These are phyloP conservation scores for Podarcis lilfordi DNA, from an alignment of 2,797 vertebrate genomes.

Conservation along the genomic window DNA sequence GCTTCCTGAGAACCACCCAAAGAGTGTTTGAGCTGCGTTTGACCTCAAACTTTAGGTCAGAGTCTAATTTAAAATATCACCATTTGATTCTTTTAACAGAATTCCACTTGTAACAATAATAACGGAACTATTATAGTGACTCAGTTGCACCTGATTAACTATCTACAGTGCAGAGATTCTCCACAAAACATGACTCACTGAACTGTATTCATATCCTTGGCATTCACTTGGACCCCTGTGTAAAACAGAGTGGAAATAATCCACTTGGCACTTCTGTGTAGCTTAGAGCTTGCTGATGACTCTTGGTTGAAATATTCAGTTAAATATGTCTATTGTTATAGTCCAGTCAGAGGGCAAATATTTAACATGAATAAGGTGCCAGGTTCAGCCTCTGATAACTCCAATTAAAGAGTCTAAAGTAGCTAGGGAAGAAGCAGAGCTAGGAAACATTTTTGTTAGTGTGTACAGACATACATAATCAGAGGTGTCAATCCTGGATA, in stretches of 20 bases:
- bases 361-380: neutral
- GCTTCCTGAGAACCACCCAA: neutral
- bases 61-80: neutral
- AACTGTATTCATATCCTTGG: conserved; percentile 9
- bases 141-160: conserved; percentile 16
- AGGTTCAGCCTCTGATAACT: neutral
- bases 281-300: neutral
- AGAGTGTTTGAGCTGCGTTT: neutral
- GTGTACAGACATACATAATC: neutral
- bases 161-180: neutral
- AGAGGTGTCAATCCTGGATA: neutral
- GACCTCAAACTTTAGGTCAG: neutral
- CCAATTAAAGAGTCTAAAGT: neutral
- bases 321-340: neutral
- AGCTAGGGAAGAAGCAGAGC: no score
- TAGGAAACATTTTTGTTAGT: neutral
- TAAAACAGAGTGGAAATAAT: conserved; percentile 7
- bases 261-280: neutral
- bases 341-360: neutral
- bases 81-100: neutral
- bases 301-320: neutral
- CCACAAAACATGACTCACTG: conserved; percentile 9
- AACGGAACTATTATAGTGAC: neutral
- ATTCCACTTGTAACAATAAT: neutral
- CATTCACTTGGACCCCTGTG: neutral